phyloP scores from a whole-genome alignment of 1,140 invertebrate genomes.

The Araneus ventricosus region DNA sequence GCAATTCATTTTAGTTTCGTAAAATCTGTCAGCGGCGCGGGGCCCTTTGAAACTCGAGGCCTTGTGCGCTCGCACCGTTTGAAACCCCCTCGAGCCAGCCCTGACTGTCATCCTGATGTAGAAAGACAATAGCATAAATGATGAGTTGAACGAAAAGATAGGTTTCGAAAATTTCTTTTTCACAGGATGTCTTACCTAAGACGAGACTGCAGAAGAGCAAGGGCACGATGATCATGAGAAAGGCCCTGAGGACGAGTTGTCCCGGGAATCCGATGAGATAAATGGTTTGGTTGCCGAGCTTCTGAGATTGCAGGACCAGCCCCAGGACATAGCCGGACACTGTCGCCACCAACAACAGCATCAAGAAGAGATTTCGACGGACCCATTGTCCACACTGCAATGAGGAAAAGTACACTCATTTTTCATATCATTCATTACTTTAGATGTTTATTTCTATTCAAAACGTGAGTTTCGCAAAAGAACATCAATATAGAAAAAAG shows the following conservation, averaged over 20 bases:
- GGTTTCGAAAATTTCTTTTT: background rate
- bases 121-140: too few species aligned
- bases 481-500: too few species aligned
- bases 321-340: slow-evolving; percentile 62
- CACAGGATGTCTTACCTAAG: slow-evolving; percentile 35
- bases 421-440: too few species aligned
- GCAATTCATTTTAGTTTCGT: too few species aligned
- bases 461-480: too few species aligned
- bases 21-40: too few species aligned
- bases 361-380: slow-evolving; percentile 1
- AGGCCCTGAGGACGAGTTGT: slow-evolving; percentile 74
- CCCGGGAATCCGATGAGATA: slow-evolving; percentile 72
- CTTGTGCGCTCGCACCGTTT: too few species aligned
- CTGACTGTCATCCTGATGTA: too few species aligned
- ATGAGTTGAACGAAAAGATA: too few species aligned
- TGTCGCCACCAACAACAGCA: slow-evolving; percentile 35
- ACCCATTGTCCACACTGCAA: slow-evolving; percentile 21
- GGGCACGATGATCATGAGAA: slow-evolving; percentile 76
- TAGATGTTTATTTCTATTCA: too few species aligned
- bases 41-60: too few species aligned
- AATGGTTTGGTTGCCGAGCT: slow-evolving; percentile 56
- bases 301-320: slow-evolving; percentile 32
- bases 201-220: slow-evolving; percentile 72
- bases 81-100: too few species aligned
- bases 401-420: background rate